Evolutionary conservation across 2,888 invertebrate species (phyloP), one percentile per base, ranked within the genome.

Genomic region (Parasteatoda lunata): DNA sequence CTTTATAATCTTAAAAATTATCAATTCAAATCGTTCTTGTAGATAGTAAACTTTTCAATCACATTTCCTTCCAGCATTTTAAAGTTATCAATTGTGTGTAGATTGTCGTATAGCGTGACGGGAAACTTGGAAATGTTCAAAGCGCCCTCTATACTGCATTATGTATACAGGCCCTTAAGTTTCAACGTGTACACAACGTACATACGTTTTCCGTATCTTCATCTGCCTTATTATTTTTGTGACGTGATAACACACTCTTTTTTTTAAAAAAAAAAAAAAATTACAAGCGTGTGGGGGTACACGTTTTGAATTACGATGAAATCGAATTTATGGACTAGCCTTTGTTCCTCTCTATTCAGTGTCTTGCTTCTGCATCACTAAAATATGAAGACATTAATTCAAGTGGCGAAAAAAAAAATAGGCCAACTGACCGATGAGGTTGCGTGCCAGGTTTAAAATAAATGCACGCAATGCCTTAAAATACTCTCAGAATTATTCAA

Each of bases 231-330:
- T 77, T 49, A 49, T n/a, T 52, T 72, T 66, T 78, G n/a, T 79
- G 15, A 48, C 78, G 78, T 79, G 78, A 79, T 79, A 70, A 49
- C 78, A 79, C 71, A 47, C 70, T 66, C 66, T 59, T 80, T 59
- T 80, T 80, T 52, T 72, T 72, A 79, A 47, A 78, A 78, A 68
- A 1, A 30, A 30, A 30, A 78, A 77, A 65, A 15, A 47, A 13
- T 8, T n/a, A n/a, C 15, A 65, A 51, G 66, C 80, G 80, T 80
- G 80, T 81, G 49, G 59, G n/a, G 8, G 15, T 15, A 13, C 81
- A 65, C 65, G 72, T 66, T 80, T 72, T 66, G 81, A 81, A 81
- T 81, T 75, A 81, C 73, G 72, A 81, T 81, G 73, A 75, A 75
- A 81, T 81, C 69, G 75, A 81, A 81, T 81, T 75, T 81, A 52